Base-by-base conservation (phyloP, 2,113 vertebrate species). In the Sigmodon hispidus region DNA sequence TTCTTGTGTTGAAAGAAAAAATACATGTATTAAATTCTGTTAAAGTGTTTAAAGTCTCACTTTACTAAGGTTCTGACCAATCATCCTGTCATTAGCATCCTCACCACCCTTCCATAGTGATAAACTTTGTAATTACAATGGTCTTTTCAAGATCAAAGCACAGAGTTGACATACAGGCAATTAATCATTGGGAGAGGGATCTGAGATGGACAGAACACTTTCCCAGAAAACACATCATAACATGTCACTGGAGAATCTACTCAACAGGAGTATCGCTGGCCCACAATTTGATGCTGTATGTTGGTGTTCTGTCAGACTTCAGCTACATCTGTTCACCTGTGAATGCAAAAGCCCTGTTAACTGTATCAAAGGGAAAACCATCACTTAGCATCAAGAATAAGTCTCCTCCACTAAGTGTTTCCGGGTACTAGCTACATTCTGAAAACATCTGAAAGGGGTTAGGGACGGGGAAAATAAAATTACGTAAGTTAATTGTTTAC, bases 91-190 rank as follows among this genome's bases (percentile, higher is more conserved):
- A 95, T 95, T 96, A 93, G 92, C 70, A 95, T 94, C 93, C 70
- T 95, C 24, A 36, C 87, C 45, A 48, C 89, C 59, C 95, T 65
- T 57, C 72, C 94, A 96, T 88, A 85, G 77, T 63, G 77, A 96
- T 86, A 70, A 52, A 93, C 95, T 90, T 91, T 92, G 94, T 90
- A 95, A 97, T 97, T 94, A 95, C 73, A 83, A 45, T 95, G 87
- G 75, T 52, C 72, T 95, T 97, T 97, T 93, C 90, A 94, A 96
- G 94, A 96, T 97, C 97, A 97, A 97, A 97, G 95, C 85, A 87
- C 80, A 65, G 87, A 90, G 95, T 94, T 80, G 85, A 90, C 90
- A 89, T 76, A 84, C 79, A 92, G 90, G 80, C 90, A 79, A 92
- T 95, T 92, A 90, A 96, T 97, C 96, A 93, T 72, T 17, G 26